Evolutionary conservation across 2,113 vertebrate species (phyloP), one percentile per base, ranked within the genome.

Genomic region (Antechinus flavipes): DNA sequence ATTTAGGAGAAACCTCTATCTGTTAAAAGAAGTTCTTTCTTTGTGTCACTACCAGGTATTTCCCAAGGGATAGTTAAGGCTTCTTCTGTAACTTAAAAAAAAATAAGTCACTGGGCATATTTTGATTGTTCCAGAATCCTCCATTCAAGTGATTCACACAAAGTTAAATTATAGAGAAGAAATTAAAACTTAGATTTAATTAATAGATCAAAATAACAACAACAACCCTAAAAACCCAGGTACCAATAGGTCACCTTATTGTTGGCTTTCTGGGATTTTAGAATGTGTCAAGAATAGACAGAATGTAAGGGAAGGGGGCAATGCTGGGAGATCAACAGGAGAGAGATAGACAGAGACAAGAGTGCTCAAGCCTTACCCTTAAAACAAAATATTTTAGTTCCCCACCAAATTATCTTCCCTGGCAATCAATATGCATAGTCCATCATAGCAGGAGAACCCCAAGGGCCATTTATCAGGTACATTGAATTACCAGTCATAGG

Each of bases 381-480:
- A 49, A 93, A 90, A 89, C 61, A 8, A 90, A 92, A 3, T 12
- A 0, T 0, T 35, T 91, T 89, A 76, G 14, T 76, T n/a, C 5
- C 35, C 35, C 68, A 76, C 16, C 68, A n/a, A 19, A 35, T 76
- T 76, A n/a, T n/a, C 61, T 76, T 76, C 30, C 61, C 61, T 7
- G 61, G 35, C 30, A 84, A 42, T 42, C 30, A 84, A 42, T 42
- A 84, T 84, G 35, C 2, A 0, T 42, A 84, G 5, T 26, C 14
- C 61, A 76, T 76, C 61, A 76, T 76, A 91, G 25, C 90, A 14
- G 90, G 27, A 50, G 22, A 94, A 93, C 50, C 55, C 47, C n/a
- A 89, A 54, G 94, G 91, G 55, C 91, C 91, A n/a, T 47, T 46
- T 92, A 46, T 89, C n/a, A 89, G n/a, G 52, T 95, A 84, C 95